Conservation (phyloP, 1,140 invertebrate species). For the Trachelipus rathkii region DNA sequence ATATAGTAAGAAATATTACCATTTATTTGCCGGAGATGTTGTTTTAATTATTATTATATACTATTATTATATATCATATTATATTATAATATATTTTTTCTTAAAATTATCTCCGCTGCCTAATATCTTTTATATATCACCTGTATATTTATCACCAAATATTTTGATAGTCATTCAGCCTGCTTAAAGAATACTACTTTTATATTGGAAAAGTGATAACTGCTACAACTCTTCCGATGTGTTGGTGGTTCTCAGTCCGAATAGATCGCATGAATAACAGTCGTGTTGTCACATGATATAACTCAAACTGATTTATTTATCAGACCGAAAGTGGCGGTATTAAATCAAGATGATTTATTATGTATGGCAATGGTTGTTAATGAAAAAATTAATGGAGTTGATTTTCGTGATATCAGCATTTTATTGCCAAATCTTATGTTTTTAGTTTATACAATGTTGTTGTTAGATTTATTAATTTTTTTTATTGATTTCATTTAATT, state of each 20-base stretch:
- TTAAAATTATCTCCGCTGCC: too few species aligned
- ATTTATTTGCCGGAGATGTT: too few species aligned
- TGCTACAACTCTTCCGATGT: slow-evolving; percentile 72
- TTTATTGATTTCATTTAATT: background rate
- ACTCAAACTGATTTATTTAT: slow-evolving; percentile 83
- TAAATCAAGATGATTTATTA: background rate
- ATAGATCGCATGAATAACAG: slow-evolving; percentile 61
- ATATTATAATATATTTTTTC: too few species aligned
- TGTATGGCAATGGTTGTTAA: background rate
- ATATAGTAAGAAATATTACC: too few species aligned
- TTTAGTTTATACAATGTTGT: background rate
- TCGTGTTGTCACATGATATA: slow-evolving; percentile 76
- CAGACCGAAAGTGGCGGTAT: slow-evolving; percentile 83
- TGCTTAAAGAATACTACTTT: slow-evolving; percentile 30
- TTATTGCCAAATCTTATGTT: background rate
- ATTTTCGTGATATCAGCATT: background rate
- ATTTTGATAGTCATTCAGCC: background rate
- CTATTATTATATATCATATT: too few species aligned
- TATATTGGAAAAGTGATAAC: slow-evolving; percentile 66
- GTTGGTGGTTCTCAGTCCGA: slow-evolving; percentile 69
- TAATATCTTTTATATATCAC: background rate
- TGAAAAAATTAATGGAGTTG: background rate
- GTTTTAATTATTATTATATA: too few species aligned
- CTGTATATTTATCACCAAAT: background rate
- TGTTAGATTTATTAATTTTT: background rate